Evolutionary conservation across 2,113 vertebrate genomes (phyloP).

Genomic region (Toxostoma redivivum): DNA sequence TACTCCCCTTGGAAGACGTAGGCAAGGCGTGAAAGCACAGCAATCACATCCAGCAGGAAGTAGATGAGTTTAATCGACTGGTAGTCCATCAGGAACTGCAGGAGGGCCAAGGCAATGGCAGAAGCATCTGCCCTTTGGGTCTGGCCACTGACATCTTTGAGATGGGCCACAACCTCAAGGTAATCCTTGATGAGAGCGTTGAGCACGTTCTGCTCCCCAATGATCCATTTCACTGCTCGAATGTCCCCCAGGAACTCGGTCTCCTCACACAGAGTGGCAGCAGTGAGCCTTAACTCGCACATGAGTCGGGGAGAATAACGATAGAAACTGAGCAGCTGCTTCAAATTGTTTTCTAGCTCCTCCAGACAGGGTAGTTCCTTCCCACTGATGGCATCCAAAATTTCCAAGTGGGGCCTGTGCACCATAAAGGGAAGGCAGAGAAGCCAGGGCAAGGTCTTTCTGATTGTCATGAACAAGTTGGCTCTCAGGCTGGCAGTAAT

Average conservation of each 20-base stretch:
- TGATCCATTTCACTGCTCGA: constrained; percentile 90
- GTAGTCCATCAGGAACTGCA: constrained; percentile 97
- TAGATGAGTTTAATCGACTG: constrained; percentile 95
- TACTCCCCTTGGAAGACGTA: constrained; percentile 92
- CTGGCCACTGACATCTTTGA: constrained; percentile 92
- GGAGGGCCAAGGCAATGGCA: constrained; percentile 89
- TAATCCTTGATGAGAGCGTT: constrained; percentile 96
- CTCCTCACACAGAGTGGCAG: constrained; percentile 90
- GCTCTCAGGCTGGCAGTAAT: constrained; percentile 85
- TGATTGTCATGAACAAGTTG: constrained; percentile 87
- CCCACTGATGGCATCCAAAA: constrained; percentile 91
- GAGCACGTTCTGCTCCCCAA: constrained; percentile 94
- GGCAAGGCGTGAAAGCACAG: constrained; percentile 89
- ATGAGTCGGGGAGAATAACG: constrained; percentile 93
- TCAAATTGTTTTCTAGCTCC: constrained; percentile 94
- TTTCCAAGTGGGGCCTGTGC: constrained; percentile 90
- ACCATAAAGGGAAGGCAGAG: constrained; percentile 94
- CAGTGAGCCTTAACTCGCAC: constrained; percentile 86
- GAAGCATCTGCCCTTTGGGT: constrained; percentile 90
- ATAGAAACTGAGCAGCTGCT: constrained; percentile 94
- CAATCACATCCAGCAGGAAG: constrained; percentile 92
- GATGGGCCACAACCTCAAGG: constrained; percentile 90
- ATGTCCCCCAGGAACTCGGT: constrained; percentile 94
- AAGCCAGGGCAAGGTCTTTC: constrained; percentile 91
- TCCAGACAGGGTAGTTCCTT: constrained; percentile 94